phyloP scores from a whole-genome alignment of 2,888 invertebrate species.

The Trachelus troglodyta region DNA sequence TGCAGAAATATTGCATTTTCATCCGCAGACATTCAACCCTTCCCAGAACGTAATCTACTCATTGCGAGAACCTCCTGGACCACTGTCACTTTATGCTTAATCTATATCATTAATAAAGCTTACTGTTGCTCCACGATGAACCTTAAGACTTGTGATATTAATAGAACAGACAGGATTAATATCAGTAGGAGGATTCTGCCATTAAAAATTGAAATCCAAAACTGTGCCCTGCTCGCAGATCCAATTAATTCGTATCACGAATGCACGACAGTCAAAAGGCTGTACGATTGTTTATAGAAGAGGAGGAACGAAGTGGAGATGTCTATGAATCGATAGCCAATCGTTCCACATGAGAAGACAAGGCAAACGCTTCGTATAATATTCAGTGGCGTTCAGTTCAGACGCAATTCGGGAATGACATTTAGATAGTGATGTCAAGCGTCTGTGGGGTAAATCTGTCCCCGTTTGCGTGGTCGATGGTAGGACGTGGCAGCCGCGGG shows the following conservation, averaged over 20 bases:
- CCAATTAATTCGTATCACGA: neutral
- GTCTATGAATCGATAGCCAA: neutral
- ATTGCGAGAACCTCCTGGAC: conserved; percentile 17
- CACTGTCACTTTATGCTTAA: conserved; percentile 57
- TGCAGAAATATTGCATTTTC: conserved; percentile 42
- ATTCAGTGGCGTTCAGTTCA: conserved; percentile 58
- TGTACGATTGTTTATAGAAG: neutral
- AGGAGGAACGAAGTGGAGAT: neutral
- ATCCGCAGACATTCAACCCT: conserved; percentile 37
- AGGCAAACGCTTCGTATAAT: conserved; percentile 25
- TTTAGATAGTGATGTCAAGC: conserved; percentile 64
- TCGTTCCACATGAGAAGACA: neutral
- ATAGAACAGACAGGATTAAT: conserved; percentile 37
- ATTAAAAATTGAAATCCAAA: neutral
- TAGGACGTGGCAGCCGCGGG: conserved; percentile 16
- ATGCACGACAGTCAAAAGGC: neutral
- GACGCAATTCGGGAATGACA: conserved; percentile 55
- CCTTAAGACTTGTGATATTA: conserved; percentile 45
- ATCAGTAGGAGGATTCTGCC: neutral
- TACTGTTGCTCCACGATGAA: conserved; percentile 44
- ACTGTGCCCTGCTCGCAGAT: neutral
- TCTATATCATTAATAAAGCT: conserved; percentile 63
- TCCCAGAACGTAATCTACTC: conserved; percentile 19
- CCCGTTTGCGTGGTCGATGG: conserved; percentile 38
- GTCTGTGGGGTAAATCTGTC: conserved; percentile 60